phyloP scores from a whole-genome alignment of 2,797 vertebrate species.

The Anguilla marmorata region DNA sequence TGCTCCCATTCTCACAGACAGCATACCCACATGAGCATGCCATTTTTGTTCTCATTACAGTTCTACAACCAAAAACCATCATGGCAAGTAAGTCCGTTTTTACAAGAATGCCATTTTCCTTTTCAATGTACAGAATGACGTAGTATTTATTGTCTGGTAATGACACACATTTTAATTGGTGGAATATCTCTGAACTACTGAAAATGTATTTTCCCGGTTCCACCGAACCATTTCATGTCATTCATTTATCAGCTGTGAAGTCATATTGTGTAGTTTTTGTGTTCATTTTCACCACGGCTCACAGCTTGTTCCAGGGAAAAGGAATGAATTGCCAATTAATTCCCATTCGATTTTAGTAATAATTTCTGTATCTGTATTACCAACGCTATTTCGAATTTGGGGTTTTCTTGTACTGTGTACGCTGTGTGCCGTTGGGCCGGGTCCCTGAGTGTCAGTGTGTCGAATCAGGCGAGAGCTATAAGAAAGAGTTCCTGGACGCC shows the following conservation, averaged over 20 bases:
- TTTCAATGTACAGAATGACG: background rate
- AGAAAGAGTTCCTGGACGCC: slow-evolving; percentile 42
- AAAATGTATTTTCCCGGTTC: slow-evolving; percentile 20
- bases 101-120: background rate
- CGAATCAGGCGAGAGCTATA: slow-evolving; percentile 41
- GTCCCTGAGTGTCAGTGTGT: background rate
- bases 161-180: slow-evolving; percentile 23
- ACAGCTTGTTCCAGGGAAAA: background rate
- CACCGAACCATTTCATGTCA: background rate
- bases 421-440: background rate
- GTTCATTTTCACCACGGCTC: background rate
- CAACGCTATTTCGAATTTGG: background rate
- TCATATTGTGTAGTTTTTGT: background rate
- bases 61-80: background rate
- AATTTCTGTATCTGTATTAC: background rate
- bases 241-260: background rate
- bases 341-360: background rate
- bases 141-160: background rate
- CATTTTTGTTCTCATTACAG: slow-evolving; percentile 45
- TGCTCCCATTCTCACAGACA: background rate
- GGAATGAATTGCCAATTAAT: background rate
- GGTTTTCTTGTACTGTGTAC: background rate
- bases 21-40: background rate
- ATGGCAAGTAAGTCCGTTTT: slow-evolving; percentile 60
- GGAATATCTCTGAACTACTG: background rate